Conservation (phyloP, 2,888 invertebrate genomes). For the Drosophila quinaria region DNA sequence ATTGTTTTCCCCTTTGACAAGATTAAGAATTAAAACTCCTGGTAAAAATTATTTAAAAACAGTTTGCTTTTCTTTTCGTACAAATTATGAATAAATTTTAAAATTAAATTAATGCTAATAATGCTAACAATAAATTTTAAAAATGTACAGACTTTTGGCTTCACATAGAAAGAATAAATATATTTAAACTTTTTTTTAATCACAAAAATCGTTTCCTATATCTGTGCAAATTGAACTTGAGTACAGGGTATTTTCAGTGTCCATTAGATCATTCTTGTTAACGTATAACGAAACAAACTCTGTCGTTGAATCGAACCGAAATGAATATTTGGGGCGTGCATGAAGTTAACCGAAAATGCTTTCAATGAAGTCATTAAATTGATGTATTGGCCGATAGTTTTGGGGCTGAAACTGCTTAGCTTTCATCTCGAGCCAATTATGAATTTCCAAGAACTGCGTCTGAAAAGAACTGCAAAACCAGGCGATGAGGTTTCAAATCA, state of each 20-base stretch:
- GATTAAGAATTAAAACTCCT: no score
- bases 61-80: no score
- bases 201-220: neutral
- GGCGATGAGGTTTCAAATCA: conserved; percentile 7
- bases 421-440: conserved; percentile 74
- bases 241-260: conserved; percentile 4
- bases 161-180: no score
- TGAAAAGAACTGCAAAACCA: conserved; percentile 5
- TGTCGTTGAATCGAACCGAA: conserved; percentile 18
- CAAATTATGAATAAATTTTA: no score
- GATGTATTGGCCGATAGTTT: conserved; percentile 74
- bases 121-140: no score
- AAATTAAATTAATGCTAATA: no score
- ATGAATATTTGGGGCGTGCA: conserved; percentile 57
- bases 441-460: conserved; percentile 71
- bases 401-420: conserved; percentile 45
- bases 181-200: no score
- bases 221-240: neutral
- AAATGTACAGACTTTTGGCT: no score
- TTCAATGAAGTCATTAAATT: conserved; percentile 84
- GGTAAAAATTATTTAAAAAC: no score
- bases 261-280: neutral
- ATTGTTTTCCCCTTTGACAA: no score
- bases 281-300: neutral
- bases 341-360: conserved; percentile 59